A percentile compares a stretch with the other conserved stretches of the same genome.
phyloP scores from a whole-genome alignment of 1,140 invertebrate species.

The Ceratina calcarata region DNA sequence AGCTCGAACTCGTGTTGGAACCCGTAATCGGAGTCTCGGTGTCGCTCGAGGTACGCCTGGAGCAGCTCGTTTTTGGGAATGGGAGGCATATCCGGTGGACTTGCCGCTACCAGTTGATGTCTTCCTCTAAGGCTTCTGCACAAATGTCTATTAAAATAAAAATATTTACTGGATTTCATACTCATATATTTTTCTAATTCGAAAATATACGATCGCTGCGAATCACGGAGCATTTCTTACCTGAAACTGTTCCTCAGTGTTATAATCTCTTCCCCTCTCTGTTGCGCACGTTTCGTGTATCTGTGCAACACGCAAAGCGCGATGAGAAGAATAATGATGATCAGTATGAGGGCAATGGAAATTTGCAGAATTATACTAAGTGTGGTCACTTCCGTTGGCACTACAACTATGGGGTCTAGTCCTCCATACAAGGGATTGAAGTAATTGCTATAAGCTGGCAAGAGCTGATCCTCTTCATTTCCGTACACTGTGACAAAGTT shows the following conservation, averaged over 20 bases:
- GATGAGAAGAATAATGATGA: slow-evolving; percentile 84
- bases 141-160: slow-evolving; percentile 78
- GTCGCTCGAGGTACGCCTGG: slow-evolving; percentile 88
- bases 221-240: slow-evolving; percentile 69
- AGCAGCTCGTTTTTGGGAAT: slow-evolving; percentile 87
- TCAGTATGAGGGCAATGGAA: slow-evolving; percentile 83
- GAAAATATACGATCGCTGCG: not conserved
- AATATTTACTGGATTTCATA: slow-evolving; percentile 57
- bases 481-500: slow-evolving; percentile 70
- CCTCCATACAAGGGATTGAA: slow-evolving; percentile 74
- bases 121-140: slow-evolving; percentile 84
- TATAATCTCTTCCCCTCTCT: slow-evolving; percentile 89
- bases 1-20: slow-evolving; percentile 94
- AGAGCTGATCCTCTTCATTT: slow-evolving; percentile 59
- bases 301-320: slow-evolving; percentile 87
- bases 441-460: slow-evolving; percentile 77
- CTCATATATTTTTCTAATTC: not conserved
- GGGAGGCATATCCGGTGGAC: slow-evolving; percentile 90
- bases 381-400: slow-evolving; percentile 66
- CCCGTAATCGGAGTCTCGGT: slow-evolving; percentile 92
- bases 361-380: slow-evolving; percentile 77
- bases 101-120: slow-evolving; percentile 84
- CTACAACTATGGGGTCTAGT: slow-evolving; percentile 66
- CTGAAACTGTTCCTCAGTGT: slow-evolving; percentile 86
- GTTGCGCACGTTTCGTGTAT: slow-evolving; percentile 86